Evolutionary conservation across 2,113 vertebrate species (phyloP), one percentile per base, ranked within the genome.

Genomic region (Oncorhynchus masou): DNA sequence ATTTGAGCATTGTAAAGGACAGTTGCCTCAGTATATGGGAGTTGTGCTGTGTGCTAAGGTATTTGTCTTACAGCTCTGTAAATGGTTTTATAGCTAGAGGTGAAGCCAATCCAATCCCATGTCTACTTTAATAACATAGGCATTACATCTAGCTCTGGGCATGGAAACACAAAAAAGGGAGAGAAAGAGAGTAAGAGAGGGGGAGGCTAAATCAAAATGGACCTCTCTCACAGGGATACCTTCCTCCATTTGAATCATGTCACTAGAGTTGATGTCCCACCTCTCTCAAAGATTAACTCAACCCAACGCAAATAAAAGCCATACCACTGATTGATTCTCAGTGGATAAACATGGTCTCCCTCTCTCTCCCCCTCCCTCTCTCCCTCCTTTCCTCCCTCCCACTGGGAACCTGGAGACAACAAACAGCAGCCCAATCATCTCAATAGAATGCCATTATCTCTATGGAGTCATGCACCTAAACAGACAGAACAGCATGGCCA

Each of bases 351-450:
- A 22, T 51, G 39, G 39, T 16, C 2, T 27, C 39, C 9, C 39
- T 11, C 39, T 11, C 39, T 11, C 9, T 24, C 68, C 2, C 39
- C 9, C 9, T 45, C 39, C 2, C 39, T 19, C 68, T 2, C 6
- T 51, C 48, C 12, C 78, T 51, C 66, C 66, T 9, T 39, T 25
- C 62, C 6, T 51, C 48, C 12, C 76, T 51, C 66, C 69, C 29
- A 11, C 22, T 25, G 34, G 39, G 64, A 29, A 16, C 27, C 25
- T 66, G 25, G 9, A 66, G 22, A 75, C 70, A 68, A 74, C 51
- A 77, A 62, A 45, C 60, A 79, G 20, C 51, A 34, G 25, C 48
- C 49, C 81, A 66, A 75, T 66, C 76, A 79, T 67, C 57, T 68
- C 75, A 8, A 60, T 73, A 59, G 15, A 24, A 31, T 29, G 15